Evolutionary conservation across 2,113 vertebrate species (phyloP).

Genomic region (Euleptes europaea): DNA sequence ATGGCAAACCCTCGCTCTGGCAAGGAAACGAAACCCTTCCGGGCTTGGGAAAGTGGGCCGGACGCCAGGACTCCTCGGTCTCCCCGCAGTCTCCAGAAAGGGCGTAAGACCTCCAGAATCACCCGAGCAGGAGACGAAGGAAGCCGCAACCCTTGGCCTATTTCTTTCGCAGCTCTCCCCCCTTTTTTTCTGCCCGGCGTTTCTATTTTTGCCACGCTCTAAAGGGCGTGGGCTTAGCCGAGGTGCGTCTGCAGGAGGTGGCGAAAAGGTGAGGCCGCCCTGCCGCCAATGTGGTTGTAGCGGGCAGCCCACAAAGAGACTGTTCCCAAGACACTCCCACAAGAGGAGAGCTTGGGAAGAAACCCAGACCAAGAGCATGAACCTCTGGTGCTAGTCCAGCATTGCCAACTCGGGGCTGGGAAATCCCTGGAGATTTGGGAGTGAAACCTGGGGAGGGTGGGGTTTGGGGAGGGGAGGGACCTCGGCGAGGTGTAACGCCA

Average conservation of each 20-base stretch:
- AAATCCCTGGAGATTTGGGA: too few relatives aligned
- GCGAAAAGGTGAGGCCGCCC: background rate
- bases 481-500: too few relatives aligned
- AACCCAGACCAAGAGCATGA: background rate
- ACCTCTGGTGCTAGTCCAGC: too few relatives aligned
- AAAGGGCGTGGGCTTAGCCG: background rate
- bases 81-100: background rate
- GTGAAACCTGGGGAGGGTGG: too few relatives aligned
- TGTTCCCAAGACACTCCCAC: slow-evolving; percentile 8
- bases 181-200: background rate
- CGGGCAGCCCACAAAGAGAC: background rate
- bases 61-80: background rate
- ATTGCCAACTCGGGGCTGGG: too few relatives aligned
- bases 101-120: background rate
- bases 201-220: background rate
- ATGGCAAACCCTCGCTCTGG: background rate
- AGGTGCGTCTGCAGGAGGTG: background rate
- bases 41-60: background rate
- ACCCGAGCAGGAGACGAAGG: too few relatives aligned
- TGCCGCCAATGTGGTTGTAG: background rate
- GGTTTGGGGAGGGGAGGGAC: too few relatives aligned
- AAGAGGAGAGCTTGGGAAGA: background rate
- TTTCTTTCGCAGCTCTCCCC: too few relatives aligned
- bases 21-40: background rate
- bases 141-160: background rate